Base-by-base conservation (phyloP, 2,797 vertebrate genomes). In the Bryconaethiops microstoma region DNA sequence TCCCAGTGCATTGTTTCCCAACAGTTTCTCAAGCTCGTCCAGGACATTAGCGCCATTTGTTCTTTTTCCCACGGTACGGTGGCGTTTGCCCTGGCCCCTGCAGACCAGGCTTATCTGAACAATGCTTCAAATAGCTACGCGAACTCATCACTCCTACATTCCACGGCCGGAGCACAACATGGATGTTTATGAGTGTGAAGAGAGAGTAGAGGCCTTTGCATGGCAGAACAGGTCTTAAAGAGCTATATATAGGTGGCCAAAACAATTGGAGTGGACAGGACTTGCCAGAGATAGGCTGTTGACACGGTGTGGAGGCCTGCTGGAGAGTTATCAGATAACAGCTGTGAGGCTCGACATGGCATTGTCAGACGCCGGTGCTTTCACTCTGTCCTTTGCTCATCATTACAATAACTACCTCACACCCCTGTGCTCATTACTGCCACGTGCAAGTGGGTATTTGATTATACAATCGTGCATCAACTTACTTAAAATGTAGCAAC, bases 51-150 rank as follows among this genome's bases (percentile, higher is more conserved):
- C 65, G 82, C 92, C 94, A 94, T 94, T 93, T 94, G 94, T 92
- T 93, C 91, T 93, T 93, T 94, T 95, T 95, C 94, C 94, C 94
- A 95, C 94, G 93, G 91, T 94, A 84, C 78, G 87, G 82, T 85
- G 91, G 65, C 84, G 86, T 82, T 84, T 92, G 90, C 90, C 89
- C 86, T 85, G 42, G 29, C 78, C 76, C 81, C 82, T 77, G 79
- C 79, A 81, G 78, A 74, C 78, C 69, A 74, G 88, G 92, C 92
- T 95, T 94, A 95, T 94, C 92, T 84, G 91, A 93, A 95, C 93
- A 94, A 95, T 94, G 91, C 92, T 85, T 92, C 88, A 88, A 93
- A 95, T 94, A 94, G 90, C 89, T 93, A 54, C 29, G 13, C 77
- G 87, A 90, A 75, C 88, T 92, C 91, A 91, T 91, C 88, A 86